These are phyloP conservation scores for Epistrophella euchroma DNA, from an alignment of 2,888 invertebrate species.

Conservation along the genomic window DNA sequence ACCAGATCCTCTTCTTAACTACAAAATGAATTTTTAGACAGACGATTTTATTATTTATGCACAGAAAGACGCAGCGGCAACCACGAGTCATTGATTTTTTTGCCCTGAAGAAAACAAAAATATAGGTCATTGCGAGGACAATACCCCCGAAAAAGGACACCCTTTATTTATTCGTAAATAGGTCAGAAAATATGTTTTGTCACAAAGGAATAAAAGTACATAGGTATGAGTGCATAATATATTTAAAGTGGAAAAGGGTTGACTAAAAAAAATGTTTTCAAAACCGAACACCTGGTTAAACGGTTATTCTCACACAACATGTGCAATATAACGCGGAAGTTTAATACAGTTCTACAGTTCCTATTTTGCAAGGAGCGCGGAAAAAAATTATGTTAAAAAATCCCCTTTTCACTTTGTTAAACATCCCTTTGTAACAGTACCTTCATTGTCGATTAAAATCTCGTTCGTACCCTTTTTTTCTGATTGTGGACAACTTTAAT, in stretches of 20 bases:
- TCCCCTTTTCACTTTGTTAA: conserved; percentile 15
- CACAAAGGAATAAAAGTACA: not conserved
- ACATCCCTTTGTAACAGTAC: conserved; percentile 33
- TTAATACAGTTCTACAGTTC: conserved; percentile 63
- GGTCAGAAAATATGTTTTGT: conserved; percentile 39
- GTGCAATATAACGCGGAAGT: conserved; percentile 60
- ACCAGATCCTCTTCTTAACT: not conserved
- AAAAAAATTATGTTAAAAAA: conserved; percentile 7
- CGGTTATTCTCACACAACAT: conserved; percentile 50
- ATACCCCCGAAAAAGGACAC: conserved; percentile 34
- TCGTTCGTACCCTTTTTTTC: conserved; percentile 16
- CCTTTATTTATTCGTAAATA: conserved; percentile 29
- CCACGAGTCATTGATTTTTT: conserved; percentile 52
- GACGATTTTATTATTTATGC: not conserved
- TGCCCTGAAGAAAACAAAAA: conserved; percentile 17
- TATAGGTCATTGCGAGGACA: conserved; percentile 56
- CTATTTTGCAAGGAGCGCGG: conserved; percentile 17
- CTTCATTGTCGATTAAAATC: conserved; percentile 52
- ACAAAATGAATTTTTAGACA: not conserved
- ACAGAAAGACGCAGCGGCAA: not conserved
- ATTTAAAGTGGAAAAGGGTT: conserved; percentile 33
- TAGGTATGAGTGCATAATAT: not conserved
- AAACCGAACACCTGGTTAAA: conserved; percentile 60
- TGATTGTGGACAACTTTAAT: conserved; percentile 3
- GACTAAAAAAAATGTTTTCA: not conserved